Base-by-base conservation (phyloP, 1,140 invertebrate genomes). In the Bombus cullumanus region DNA sequence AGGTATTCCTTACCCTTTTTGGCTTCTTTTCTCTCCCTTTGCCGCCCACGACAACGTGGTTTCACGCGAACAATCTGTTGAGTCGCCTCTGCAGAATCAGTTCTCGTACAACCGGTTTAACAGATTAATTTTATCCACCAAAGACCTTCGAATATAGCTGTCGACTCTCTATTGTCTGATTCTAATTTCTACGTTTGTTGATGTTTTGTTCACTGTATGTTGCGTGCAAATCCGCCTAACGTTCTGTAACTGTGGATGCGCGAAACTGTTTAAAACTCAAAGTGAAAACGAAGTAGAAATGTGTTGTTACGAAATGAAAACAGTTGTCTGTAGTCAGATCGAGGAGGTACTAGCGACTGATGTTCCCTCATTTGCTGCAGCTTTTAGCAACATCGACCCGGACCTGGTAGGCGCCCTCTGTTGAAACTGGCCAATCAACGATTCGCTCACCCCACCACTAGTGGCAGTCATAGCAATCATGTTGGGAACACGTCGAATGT, bases 321-420 rank as follows among this genome's bases (percentile, higher is more conserved):
- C 5, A 2, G 0, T 22, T 31, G 43, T 41, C 78, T 25, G n/a
- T 25, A 28, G 12, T 6, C 37, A 1, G 18, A 18, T 77, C 83
- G 79, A 78, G 53, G 68, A 62, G 57, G 28, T 75, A 83, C 80
- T 76, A 75, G 59, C 59, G 66, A 89, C 88, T 89, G 86, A 15
- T 83, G 66, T n/a, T 83, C 64, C 83, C 34, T 68, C 76, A 64
- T 77, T 62, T 72, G 64, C 73, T 73, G 85, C 76, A 88, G 87
- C 88, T 89, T 89, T 89, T 86, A 89, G 87, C 80, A 89, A 64
- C 88, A 89, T 89, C 88, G 88, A 89, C 73, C 88, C 78, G 80
- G 78, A 71, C 66, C n/a, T 64, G 62, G 41, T 59, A 57, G 73
- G 73, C 88, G 81, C 74, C 64, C 76, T 86, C 80, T 74, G 69